Evolutionary conservation across 2,797 vertebrate genomes (phyloP).

Genomic region (Sorex maritimensis): DNA sequence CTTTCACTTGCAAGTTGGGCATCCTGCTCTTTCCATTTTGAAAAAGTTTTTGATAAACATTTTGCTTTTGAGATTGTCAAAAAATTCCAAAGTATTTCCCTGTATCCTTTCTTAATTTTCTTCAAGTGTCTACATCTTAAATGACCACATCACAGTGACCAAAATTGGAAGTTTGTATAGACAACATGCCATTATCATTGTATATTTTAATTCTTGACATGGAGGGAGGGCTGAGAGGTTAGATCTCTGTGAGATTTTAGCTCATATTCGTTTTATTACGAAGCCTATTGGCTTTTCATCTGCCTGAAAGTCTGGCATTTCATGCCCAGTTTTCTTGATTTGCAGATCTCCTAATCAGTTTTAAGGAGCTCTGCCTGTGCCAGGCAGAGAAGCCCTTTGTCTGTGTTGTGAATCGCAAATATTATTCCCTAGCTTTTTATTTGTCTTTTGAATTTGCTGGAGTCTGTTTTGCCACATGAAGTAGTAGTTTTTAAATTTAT

Average conservation of each 20-base stretch:
- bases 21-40: too few species aligned
- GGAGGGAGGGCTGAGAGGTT: neutral
- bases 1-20: too few species aligned
- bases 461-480: neutral
- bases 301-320: neutral
- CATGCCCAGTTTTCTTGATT: neutral
- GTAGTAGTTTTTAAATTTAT: neutral
- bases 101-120: neutral
- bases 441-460: constrained; percentile 1
- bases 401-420: neutral
- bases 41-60: constrained; percentile 2
- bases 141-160: neutral
- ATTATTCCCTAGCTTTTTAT: neutral
- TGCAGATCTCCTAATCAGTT: neutral
- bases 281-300: neutral
- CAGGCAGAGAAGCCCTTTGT: neutral
- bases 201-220: neutral
- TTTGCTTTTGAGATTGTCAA: neutral
- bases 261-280: neutral
- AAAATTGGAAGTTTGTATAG: neutral
- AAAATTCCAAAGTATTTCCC: neutral
- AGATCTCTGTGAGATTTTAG: neutral
- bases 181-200: fast-evolving
- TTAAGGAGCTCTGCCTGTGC: too few species aligned
- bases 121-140: neutral